Evolutionary conservation across 2,113 vertebrate genomes (phyloP), one percentile per base, ranked within the genome.

Genomic region (Notothenia coriiceps): DNA sequence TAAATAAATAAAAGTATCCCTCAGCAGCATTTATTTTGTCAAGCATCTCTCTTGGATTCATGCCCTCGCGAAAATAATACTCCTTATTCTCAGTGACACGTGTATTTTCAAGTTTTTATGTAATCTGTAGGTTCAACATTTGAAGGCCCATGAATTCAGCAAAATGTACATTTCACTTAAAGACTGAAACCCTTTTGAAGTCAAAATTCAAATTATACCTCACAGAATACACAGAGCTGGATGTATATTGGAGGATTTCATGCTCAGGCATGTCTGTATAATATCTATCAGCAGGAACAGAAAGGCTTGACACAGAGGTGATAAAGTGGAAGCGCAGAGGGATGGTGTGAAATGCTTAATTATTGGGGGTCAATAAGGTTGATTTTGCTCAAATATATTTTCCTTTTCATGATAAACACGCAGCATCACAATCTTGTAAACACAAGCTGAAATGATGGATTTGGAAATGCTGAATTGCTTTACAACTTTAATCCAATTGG

Each of bases 1-100:
- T 72, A 67, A 85, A 89, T 87, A 77, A 80, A 40, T 6, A 40
- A 40, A 81, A 88, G 57, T 52, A 66, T 73, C 46, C 81, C 54
- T 65, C 73, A 22, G 74, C 60, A 70, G 80, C 77, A 68, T 85
- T 84, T 84, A 69, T 84, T 77, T 77, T 51, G 46, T 56, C 59
- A 62, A 73, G 56, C 44, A 15, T 2, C 61, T 63, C 22, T 70
- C 66, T 57, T 57, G 60, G 54, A 79, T 85, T 66, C 20, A 43
- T 79, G 35, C 61, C 61, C 47, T 44, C 0, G 1, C 54, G 20
- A 29, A 64, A 62, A 59, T 52, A 47, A 44, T 0, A 66, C 8
- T 51, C 44, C 56, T 2, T 47, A 68, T 73, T 35, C 57, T 61
- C 13, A 11, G 63, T 18, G 35, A 56, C 67, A 62, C 18, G 9